phyloP scores from a whole-genome alignment of 2,888 invertebrate species.

The Napeogenes sylphis region DNA sequence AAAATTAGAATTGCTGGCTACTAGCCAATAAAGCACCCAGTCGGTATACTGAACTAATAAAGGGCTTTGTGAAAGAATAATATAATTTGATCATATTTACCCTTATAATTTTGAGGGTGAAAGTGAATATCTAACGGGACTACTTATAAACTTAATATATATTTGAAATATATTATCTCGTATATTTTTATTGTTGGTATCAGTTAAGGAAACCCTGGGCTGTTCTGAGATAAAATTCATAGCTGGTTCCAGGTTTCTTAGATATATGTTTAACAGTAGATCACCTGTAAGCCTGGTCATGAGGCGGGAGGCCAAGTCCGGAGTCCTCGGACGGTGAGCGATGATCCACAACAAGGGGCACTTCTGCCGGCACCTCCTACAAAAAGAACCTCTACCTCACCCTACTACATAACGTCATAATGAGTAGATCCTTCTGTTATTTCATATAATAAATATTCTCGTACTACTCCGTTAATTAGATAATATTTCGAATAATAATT shows the following conservation, averaged over 20 bases:
- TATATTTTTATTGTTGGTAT: too few species aligned
- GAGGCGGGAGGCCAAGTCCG: conserved; percentile 91
- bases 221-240: neutral
- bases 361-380: conserved; percentile 76
- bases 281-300: conserved; percentile 84
- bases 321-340: conserved; percentile 96
- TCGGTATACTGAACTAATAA: conserved; percentile 23
- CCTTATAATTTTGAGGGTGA: neutral
- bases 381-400: conserved; percentile 77
- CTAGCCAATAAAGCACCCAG: conserved; percentile 62
- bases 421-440: conserved; percentile 11
- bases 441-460: neutral
- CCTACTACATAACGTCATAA: conserved; percentile 35
- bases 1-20: conserved; percentile 65
- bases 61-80: conserved; percentile 9
- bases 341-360: conserved; percentile 82
- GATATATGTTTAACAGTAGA: conserved; percentile 36
- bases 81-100: conserved; percentile 10
- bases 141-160: too few species aligned
- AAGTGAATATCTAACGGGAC: too few species aligned
- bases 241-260: conserved; percentile 5
- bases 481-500: neutral
- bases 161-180: too few species aligned
- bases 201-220: too few species aligned
- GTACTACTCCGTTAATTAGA: neutral